Conservation (phyloP, 2,113 vertebrate species). For the Sarotherodon lohbergeri region DNA sequence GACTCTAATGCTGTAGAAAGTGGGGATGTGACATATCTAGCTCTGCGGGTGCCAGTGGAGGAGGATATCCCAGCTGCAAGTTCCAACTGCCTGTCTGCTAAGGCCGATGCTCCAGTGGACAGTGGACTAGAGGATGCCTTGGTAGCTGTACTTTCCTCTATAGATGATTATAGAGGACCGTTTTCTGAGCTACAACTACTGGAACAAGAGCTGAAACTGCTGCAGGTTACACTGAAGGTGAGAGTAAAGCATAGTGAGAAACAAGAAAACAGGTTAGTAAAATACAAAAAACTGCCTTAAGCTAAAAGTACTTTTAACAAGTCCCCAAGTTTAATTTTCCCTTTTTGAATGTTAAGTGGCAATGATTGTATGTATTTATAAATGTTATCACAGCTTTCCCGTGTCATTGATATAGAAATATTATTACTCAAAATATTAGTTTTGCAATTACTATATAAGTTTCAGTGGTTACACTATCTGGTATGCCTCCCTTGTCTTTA, state of each 20-base stretch:
- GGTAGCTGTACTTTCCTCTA: conserved; percentile 74
- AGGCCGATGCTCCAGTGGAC: conserved; percentile 42
- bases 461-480: neutral
- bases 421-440: neutral
- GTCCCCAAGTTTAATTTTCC: neutral
- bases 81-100: neutral
- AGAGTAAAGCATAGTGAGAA: conserved; percentile 43
- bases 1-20: neutral
- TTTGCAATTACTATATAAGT: neutral
- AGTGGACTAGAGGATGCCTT: conserved; percentile 82
- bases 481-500: neutral
- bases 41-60: conserved; percentile 35
- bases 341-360: neutral
- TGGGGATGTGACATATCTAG: conserved; percentile 21
- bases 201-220: conserved; percentile 83
- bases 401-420: neutral
- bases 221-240: conserved; percentile 87
- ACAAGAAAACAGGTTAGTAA: neutral
- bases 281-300: neutral
- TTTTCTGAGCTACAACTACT: conserved; percentile 90
- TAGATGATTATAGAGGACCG: conserved; percentile 93
- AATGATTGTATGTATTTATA: neutral
- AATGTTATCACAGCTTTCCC: neutral
- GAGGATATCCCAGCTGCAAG: conserved; percentile 19
- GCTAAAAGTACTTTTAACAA: neutral